Percentiles rank a stretch among this genome's conserved stretches.
Conservation (phyloP, 2,888 invertebrate genomes). For the Epicampocera succincta region DNA sequence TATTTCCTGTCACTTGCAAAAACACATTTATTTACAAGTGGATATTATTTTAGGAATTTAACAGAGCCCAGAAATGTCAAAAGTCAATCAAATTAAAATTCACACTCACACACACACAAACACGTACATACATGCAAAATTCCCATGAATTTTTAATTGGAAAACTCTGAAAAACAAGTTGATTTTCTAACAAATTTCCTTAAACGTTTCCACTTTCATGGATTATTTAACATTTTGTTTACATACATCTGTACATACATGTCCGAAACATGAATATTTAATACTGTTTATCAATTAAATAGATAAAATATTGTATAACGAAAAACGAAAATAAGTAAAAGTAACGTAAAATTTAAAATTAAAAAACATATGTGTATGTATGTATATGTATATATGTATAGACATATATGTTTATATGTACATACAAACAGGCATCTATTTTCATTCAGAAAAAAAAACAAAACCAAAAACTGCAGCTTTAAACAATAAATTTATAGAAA, state of each 20-base stretch:
- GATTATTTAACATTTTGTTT: not conserved
- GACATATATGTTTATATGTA: no score
- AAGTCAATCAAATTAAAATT: constrained; percentile 30
- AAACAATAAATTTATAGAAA: constrained; percentile 7
- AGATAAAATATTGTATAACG: constrained; percentile 14
- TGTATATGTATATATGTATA: no score
- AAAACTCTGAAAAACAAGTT: not conserved
- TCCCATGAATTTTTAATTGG: not conserved
- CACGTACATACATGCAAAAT: not conserved
- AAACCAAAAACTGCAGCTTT: not conserved
- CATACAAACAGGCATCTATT: no score
- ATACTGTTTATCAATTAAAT: constrained; percentile 26
- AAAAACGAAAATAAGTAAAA: not conserved
- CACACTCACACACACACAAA: not conserved
- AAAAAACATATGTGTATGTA: no score
- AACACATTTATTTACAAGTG: not conserved
- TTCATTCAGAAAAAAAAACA: not conserved
- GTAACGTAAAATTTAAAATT: no score
- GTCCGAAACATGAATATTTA: constrained; percentile 18
- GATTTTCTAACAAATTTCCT: constrained; percentile 26
- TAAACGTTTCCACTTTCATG: constrained; percentile 20
- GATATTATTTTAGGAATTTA: not conserved
- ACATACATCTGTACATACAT: not conserved
- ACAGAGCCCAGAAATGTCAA: constrained; percentile 6
- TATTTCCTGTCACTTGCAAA: constrained; percentile 25